Evolutionary conservation across 2,113 vertebrate species (phyloP).

Genomic region (Perca fluviatilis): DNA sequence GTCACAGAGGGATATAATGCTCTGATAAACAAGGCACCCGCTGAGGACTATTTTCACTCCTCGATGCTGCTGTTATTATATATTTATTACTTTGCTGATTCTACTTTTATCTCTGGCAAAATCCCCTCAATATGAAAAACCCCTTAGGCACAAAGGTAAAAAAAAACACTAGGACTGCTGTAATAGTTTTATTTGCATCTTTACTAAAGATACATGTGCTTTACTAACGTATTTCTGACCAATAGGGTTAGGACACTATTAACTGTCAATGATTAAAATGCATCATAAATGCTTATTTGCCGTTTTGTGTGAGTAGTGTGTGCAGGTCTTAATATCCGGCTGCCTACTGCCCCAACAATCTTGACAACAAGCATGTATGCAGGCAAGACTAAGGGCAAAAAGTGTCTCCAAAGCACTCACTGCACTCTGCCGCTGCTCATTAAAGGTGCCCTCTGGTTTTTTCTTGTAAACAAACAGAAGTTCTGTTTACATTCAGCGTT

Average conservation of each 20-base stretch:
- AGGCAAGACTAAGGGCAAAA: neutral
- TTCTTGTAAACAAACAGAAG: neutral
- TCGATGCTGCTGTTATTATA: neutral
- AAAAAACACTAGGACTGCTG: too few species aligned
- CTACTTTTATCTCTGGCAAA: neutral
- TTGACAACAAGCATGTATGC: neutral
- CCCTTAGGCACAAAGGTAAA: neutral
- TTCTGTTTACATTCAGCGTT: neutral
- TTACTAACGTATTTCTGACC: too few species aligned
- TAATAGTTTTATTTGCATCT: too few species aligned
- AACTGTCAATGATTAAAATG: too few species aligned
- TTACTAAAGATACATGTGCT: too few species aligned
- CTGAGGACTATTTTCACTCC: neutral
- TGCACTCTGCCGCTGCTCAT: neutral
- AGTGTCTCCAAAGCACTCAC: neutral
- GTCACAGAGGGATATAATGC: neutral
- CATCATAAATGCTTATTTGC: too few species aligned
- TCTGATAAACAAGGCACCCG: conserved; percentile 11
- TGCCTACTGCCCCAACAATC: neutral
- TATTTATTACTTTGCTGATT: neutral
- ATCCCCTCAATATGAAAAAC: neutral
- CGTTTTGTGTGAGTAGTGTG: neutral
- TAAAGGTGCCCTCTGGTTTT: neutral
- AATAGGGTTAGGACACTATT: too few species aligned
- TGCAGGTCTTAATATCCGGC: neutral